Percentiles rank a stretch among this genome's conserved stretches.
These are phyloP conservation scores for Dendrolimus pini DNA, from an alignment of 2,888 invertebrate genomes.

Conservation along the genomic window DNA sequence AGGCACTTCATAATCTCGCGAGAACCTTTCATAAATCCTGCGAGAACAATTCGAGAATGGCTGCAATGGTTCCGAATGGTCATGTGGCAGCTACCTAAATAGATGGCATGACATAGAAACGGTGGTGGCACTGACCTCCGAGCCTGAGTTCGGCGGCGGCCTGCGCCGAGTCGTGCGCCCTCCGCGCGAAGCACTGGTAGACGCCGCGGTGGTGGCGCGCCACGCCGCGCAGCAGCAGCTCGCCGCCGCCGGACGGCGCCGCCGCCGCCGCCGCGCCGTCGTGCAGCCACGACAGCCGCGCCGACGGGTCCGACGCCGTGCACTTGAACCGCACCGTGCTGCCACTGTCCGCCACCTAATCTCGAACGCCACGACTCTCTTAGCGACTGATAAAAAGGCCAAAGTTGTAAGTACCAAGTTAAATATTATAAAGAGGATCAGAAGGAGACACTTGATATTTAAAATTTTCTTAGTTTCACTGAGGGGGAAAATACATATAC, in stretches of 20 bases:
- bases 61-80: no score
- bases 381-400: no score
- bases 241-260: slow-evolving; percentile 71
- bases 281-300: slow-evolving; percentile 81
- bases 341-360: slow-evolving; percentile 76
- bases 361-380: neutral
- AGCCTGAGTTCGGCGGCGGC: slow-evolving; percentile 86
- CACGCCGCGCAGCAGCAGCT: slow-evolving; percentile 57
- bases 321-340: slow-evolving; percentile 82
- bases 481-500: no score
- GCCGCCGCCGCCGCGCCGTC: slow-evolving; percentile 80
- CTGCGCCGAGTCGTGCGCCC: slow-evolving; percentile 82
- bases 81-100: no score
- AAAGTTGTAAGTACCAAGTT: no score
- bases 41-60: no score
- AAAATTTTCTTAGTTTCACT: no score
- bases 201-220: slow-evolving; percentile 87
- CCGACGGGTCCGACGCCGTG: slow-evolving; percentile 62
- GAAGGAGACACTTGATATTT: no score
- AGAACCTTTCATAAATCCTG: no score
- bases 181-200: slow-evolving; percentile 90
- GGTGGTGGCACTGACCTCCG: slow-evolving; percentile 76
- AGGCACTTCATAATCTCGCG: no score
- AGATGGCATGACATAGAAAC: no score
- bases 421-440: no score